Evolutionary conservation across 1,140 invertebrate genomes (phyloP).

Genomic region (Euwallacea fornicatus): DNA sequence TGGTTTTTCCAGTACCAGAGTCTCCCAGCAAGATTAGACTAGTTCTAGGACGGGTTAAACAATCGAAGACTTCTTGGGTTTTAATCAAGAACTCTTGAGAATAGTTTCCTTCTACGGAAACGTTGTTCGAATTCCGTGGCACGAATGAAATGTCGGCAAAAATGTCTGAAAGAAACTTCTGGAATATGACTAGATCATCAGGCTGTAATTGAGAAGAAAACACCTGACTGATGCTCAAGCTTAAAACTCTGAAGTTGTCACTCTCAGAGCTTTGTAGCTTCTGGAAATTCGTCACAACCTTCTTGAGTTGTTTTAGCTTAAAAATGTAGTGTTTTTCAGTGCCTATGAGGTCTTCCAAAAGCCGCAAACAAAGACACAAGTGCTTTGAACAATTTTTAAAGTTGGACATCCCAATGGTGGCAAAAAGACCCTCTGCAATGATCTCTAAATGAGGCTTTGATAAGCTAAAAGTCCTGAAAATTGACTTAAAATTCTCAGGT

Average conservation of each 20-base stretch:
- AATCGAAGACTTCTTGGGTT: too few relatives aligned
- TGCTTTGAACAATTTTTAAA: slow-evolving; percentile 78
- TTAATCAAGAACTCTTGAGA: too few relatives aligned
- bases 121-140: too few relatives aligned
- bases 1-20: slow-evolving; percentile 70
- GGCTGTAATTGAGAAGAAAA: background rate
- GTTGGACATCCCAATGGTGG: slow-evolving; percentile 81
- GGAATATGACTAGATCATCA: too few relatives aligned
- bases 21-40: slow-evolving; percentile 68
- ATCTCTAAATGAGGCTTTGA: slow-evolving; percentile 89
- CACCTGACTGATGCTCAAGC: background rate
- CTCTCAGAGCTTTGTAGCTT: slow-evolving; percentile 3
- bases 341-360: slow-evolving; percentile 16
- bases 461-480: slow-evolving; percentile 90
- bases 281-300: slow-evolving; percentile 34
- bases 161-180: too few relatives aligned
- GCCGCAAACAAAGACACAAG: background rate
- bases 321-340: slow-evolving; percentile 30
- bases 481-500: slow-evolving; percentile 86
- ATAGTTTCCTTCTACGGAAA: too few relatives aligned
- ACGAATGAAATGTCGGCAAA: too few relatives aligned
- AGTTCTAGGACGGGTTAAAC: too few relatives aligned
- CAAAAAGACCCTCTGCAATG: slow-evolving; percentile 85
- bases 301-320: slow-evolving; percentile 31
- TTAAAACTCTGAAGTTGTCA: background rate